Conservation (phyloP, 2,113 vertebrate genomes). For the Cyanoramphus novaezelandiae region DNA sequence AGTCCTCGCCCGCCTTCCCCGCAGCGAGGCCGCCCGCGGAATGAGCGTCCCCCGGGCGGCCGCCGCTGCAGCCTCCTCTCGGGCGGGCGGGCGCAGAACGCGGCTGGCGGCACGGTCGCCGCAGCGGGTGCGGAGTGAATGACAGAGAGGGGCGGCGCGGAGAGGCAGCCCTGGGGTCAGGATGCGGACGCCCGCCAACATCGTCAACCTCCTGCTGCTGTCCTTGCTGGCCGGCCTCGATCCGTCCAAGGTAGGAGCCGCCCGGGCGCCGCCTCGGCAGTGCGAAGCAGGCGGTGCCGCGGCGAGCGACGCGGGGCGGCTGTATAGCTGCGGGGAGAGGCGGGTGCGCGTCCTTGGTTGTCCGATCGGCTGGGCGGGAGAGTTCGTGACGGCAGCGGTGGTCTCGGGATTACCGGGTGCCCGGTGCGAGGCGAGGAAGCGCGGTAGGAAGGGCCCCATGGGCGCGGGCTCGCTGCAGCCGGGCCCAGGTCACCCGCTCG, state of each 20-base stretch:
- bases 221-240: slow-evolving; percentile 85
- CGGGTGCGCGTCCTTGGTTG: not conserved
- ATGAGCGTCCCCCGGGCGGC: slow-evolving; percentile 75
- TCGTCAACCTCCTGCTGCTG: slow-evolving; percentile 83
- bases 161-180: slow-evolving; percentile 69
- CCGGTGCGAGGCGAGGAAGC: not conserved
- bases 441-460: not conserved
- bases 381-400: not conserved
- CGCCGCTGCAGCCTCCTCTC: slow-evolving; percentile 49
- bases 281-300: not conserved
- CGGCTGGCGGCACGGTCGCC: slow-evolving; percentile 59
- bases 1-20: slow-evolving; percentile 27
- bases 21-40: slow-evolving; percentile 71
- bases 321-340: not conserved
- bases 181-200: slow-evolving; percentile 84
- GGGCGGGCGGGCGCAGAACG: slow-evolving; percentile 68
- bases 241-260: slow-evolving; percentile 87
- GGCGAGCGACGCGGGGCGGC: slow-evolving; percentile 35
- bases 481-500: not conserved
- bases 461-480: slow-evolving; percentile 28
- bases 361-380: not conserved
- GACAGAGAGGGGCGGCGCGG: slow-evolving; percentile 25
- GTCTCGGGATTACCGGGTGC: not conserved
- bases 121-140: slow-evolving; percentile 62
- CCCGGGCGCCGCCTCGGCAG: not conserved